Conservation (phyloP, 2,113 vertebrate genomes). For the Hypocryptadius cinnamomeus region DNA sequence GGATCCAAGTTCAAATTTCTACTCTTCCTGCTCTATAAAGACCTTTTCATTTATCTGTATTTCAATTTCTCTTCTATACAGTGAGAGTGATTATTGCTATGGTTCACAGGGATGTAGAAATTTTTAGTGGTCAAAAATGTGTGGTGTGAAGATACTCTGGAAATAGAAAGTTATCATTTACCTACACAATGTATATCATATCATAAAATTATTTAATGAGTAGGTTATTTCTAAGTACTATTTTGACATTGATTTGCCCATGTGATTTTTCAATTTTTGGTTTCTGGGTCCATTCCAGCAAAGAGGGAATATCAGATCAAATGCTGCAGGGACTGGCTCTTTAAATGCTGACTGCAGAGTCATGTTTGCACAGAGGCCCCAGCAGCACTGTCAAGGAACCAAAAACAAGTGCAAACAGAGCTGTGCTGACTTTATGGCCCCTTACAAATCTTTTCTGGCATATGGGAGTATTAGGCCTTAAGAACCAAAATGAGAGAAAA, state of each 20-base stretch:
- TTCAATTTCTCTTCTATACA: neutral
- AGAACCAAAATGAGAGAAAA: neutral
- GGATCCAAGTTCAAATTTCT: neutral
- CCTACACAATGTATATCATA: neutral
- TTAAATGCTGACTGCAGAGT: neutral
- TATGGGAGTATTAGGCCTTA: neutral
- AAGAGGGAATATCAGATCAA: neutral
- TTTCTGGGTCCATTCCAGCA: neutral
- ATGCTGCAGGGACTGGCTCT: neutral
- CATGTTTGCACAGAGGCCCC: conserved; percentile 6
- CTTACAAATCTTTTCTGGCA: conserved; percentile 13
- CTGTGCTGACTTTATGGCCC: neutral
- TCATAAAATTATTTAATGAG: neutral
- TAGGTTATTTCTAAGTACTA: neutral
- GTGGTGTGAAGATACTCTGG: neutral
- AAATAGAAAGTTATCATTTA: neutral
- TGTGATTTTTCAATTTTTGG: neutral
- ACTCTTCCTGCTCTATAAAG: neutral
- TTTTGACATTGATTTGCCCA: neutral
- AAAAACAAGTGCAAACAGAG: conserved; percentile 25
- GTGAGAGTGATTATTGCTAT: neutral
- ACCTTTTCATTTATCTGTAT: neutral
- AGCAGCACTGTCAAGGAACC: neutral
- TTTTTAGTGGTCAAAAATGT: neutral
- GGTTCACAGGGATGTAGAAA: neutral